Evolutionary conservation across 37 sponge, comb jelly and placozoan species (phyloP), one percentile per base, ranked within the genome.

Genomic region (Corticium candelabrum): DNA sequence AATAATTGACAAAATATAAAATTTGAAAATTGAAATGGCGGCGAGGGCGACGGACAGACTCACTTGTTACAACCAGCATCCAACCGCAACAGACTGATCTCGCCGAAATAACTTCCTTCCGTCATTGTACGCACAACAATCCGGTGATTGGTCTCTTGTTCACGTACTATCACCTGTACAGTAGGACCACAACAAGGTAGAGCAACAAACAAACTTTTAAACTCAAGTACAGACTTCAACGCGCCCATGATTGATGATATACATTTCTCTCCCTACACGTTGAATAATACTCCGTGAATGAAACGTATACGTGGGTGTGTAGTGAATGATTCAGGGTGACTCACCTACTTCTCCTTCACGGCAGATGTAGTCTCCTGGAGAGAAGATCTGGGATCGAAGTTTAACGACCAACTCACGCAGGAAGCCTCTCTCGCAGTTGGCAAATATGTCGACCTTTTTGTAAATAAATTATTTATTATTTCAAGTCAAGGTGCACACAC

Each of bases 321-420:
- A 70, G 73, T 3, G 4, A 15, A 32, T 4, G n/a, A 70, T 15
- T 70, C 4, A 15, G 3, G 7, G 11, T 39, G 4, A 7, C 77
- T 35, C 7, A 2, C 87, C 87, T 1, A 89, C 86, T 36, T 89
- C 90, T 35, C 86, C 86, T 39, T 82, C 78, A 32, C 83, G 39
- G 69, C 86, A 85, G 4, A 89, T 85, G 39, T 85, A 89, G 33
- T 89, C 90, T 3, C 85, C 82, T 30, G 90, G 90, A 0, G 86
- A 85, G 57, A 81, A 89, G 68, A 89, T 77, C 78, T 89, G 90
- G 0, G 85, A 82, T 34, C 83, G 56, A 15, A 89, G 75, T 33
- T 86, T 62, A n/a, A 89, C 75, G 15, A 89, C 90, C 56, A 89
- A 73, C 40, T 89, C 90, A 72, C 84, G 83, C n/a, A 89, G 86